Evolutionary conservation across 2,113 vertebrate species (phyloP), one percentile per base, ranked within the genome.

Genomic region (Coryphaenoides rupestris): DNA sequence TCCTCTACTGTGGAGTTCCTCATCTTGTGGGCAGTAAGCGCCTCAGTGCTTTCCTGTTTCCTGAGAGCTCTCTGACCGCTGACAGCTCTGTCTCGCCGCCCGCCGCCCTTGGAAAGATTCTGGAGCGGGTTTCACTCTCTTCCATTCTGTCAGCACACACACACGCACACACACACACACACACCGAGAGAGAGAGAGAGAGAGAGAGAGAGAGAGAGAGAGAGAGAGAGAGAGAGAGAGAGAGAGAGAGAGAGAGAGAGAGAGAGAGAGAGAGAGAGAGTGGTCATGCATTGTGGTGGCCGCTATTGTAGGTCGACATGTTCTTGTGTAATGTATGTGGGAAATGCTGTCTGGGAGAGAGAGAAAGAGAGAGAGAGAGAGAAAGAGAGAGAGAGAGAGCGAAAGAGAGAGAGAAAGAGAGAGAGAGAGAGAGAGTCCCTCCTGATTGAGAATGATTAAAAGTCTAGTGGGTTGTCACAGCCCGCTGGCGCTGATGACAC

Each of bases 371-470:
- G 13, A 50, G 47, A 50, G 47, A 50, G 47, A n/a, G 47, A 21
- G 49, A 40, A 19, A 22, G 54, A 19, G 16, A 50, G 16, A 50
- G 47, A 50, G 47, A 50, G 15, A 50, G 47, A 17, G 47, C 5
- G 47, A 9, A n/a, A 50, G 47, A 50, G 47, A 50, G 47, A n/a
- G 47, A 21, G 49, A 40, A 19, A 55, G 52, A 63, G 19, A 5
- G 19, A 33, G 19, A 19, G 52, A 40, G 52, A 21, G 21, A 62
- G 23, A 55, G 59, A 60, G 75, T 79, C 75, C 73, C 75, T 64
- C 61, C 76, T 86, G 82, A 89, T 86, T 86, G 86, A 86, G 82
- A 80, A 84, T 84, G 86, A 89, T 86, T 89, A 87, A 88, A 86
- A 86, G 67, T 83, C 86, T 84, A 40, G 83, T 74, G 76, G 79